A percentile compares a stretch with the other conserved stretches of the same genome.
phyloP scores from a whole-genome alignment of 1,140 invertebrate genomes.

The Brachionus manjavacas region DNA sequence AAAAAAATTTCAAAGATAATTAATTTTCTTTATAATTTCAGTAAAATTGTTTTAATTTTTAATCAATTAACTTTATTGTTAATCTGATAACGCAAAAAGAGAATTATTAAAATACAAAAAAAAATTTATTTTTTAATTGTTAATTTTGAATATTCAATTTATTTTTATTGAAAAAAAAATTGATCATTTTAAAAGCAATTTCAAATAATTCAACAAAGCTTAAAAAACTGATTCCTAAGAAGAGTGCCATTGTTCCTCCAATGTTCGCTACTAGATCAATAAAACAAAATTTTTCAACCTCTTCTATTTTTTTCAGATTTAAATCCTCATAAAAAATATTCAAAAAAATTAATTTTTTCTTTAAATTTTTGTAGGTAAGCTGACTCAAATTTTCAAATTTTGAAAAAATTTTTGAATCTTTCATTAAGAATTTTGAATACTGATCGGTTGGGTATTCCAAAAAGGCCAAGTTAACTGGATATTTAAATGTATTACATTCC shows the following conservation, averaged over 20 bases:
- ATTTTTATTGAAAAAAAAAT: no score
- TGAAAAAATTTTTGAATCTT: background rate
- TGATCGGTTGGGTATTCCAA: slow-evolving; percentile 11
- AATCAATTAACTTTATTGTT: no score
- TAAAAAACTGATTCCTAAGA: slow-evolving; percentile 27
- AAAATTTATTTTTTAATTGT: no score
- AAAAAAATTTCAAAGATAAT: no score
- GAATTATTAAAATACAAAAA: no score
- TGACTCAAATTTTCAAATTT: background rate
- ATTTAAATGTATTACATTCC: background rate
- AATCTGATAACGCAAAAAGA: no score
- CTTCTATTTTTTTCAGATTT: background rate
- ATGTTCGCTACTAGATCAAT: slow-evolving; percentile 9
- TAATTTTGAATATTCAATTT: no score
- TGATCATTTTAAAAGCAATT: background rate
- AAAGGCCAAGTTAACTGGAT: background rate
- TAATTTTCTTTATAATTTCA: no score
- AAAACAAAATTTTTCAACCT: background rate
- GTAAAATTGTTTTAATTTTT: no score
- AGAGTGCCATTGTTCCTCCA: slow-evolving; percentile 8
- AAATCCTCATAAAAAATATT: background rate
- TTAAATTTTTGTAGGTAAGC: background rate
- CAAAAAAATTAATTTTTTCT: background rate
- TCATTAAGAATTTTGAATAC: background rate
- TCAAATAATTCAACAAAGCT: slow-evolving; percentile 14